Conservation (phyloP, 2,888 invertebrate genomes). For the Cephus nigrinus region DNA sequence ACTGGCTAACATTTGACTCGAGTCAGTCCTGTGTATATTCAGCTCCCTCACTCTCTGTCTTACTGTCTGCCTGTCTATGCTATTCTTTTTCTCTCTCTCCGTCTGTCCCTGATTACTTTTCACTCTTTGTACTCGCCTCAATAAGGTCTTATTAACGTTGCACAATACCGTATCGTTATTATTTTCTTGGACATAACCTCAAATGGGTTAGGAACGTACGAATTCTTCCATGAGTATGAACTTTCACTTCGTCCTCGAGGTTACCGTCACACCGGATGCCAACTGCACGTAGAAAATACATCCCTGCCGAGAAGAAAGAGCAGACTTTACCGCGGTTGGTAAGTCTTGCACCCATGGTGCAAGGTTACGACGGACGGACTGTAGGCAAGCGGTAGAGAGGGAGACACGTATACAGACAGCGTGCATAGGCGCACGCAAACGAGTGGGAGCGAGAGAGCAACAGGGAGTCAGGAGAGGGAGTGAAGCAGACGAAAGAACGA, state of each 20-base stretch:
- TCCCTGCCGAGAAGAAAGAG: slow-evolving; percentile 6
- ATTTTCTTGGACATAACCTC: not conserved
- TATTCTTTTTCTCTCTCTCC: not conserved
- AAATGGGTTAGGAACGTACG: not conserved
- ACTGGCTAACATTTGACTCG: slow-evolving; percentile 33
- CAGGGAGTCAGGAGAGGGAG: slow-evolving; percentile 4
- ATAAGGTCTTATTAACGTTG: not conserved
- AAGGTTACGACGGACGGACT: slow-evolving; percentile 38
- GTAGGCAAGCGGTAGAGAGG: slow-evolving; percentile 14
- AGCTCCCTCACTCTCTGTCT: slow-evolving; percentile 23
- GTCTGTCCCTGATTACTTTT: not conserved
- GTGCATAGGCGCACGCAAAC: slow-evolving; percentile 2
- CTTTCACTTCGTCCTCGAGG: not conserved
- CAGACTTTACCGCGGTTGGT: slow-evolving; percentile 28
- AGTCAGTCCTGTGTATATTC: slow-evolving; percentile 25
- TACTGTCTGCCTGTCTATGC: slow-evolving; percentile 15
- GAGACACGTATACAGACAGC: slow-evolving; percentile 8
- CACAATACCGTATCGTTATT: not conserved
- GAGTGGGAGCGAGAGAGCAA: slow-evolving; percentile 19
- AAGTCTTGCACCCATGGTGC: slow-evolving; percentile 42
- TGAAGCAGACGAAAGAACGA: slow-evolving; percentile 8
- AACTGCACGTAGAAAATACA: slow-evolving; percentile 8
- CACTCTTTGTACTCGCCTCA: not conserved
- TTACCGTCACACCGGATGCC: not conserved
- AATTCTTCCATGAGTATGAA: not conserved